Evolutionary conservation across 2,797 vertebrate species (phyloP).

Genomic region (Propithecus deckenii): DNA sequence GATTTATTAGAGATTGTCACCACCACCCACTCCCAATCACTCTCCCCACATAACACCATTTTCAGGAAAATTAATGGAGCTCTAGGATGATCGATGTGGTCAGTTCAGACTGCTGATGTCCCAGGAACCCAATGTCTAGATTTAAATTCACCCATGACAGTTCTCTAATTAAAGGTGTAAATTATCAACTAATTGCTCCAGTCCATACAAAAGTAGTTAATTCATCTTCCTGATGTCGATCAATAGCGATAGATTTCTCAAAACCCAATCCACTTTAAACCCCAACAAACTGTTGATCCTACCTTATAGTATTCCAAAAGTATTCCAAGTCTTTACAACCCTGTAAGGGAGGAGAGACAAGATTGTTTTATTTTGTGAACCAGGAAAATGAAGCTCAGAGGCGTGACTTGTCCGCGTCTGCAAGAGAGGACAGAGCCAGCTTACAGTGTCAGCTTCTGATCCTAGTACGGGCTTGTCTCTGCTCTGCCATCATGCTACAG

Average conservation of each 20-base stretch:
- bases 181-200: slow-evolving; percentile 52
- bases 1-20: background rate
- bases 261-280: slow-evolving; percentile 6
- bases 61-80: background rate
- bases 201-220: background rate
- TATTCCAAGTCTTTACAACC: background rate
- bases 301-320: background rate
- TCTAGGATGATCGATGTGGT: background rate
- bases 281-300: background rate
- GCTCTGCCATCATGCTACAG: background rate
- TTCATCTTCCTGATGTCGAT: slow-evolving; percentile 54
- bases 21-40: background rate
- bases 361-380: background rate
- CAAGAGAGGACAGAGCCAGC: background rate
- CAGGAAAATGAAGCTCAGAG: background rate
- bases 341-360: background rate
- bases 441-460: background rate
- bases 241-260: slow-evolving; percentile 35
- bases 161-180: slow-evolving; percentile 57
- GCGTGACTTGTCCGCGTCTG: background rate
- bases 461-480: background rate
- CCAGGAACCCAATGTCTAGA: background rate
- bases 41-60: background rate
- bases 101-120: slow-evolving; percentile 8
- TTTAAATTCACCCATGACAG: background rate